Percentiles rank a stretch among this genome's conserved stretches.
phyloP scores from a whole-genome alignment of 2,888 invertebrate genomes.

The Ormyrus nitidulus region DNA sequence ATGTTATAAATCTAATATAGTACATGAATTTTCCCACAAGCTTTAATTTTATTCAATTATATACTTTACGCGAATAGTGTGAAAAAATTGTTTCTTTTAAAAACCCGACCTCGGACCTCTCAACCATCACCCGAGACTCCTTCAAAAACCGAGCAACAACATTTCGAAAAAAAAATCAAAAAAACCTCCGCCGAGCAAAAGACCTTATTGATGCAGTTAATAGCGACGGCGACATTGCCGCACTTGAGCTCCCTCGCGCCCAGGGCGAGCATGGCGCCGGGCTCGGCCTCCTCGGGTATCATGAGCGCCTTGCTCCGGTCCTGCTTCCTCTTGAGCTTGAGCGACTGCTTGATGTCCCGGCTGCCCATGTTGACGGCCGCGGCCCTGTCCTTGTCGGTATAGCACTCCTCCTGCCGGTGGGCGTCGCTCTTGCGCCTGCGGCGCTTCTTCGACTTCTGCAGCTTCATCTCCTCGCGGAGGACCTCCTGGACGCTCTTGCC shows the following conservation, averaged over 20 bases:
- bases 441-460: constrained; percentile 70
- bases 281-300: constrained; percentile 87
- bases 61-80: too few species aligned
- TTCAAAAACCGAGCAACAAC: too few species aligned
- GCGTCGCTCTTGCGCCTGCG: constrained; percentile 66
- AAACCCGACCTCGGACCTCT: too few species aligned
- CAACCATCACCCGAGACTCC: too few species aligned
- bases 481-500: constrained; percentile 58
- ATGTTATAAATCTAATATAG: too few species aligned
- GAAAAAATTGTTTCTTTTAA: too few species aligned
- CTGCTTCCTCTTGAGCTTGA: constrained; percentile 87
- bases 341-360: constrained; percentile 90
- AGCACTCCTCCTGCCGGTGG: constrained; percentile 82
- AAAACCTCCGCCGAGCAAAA: not conserved
- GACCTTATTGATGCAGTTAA: constrained; percentile 89
- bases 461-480: constrained; percentile 67
- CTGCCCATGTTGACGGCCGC: constrained; percentile 91
- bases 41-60: too few species aligned
- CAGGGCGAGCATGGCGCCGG: constrained; percentile 85
- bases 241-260: constrained; percentile 86
- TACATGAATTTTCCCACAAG: too few species aligned
- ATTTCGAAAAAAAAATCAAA: not conserved
- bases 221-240: constrained; percentile 84
- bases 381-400: constrained; percentile 93
- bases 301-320: constrained; percentile 85